Percentiles rank a stretch among this genome's conserved stretches.
phyloP scores from a whole-genome alignment of 2,797 vertebrate species.

The Decapterus maruadsi region DNA sequence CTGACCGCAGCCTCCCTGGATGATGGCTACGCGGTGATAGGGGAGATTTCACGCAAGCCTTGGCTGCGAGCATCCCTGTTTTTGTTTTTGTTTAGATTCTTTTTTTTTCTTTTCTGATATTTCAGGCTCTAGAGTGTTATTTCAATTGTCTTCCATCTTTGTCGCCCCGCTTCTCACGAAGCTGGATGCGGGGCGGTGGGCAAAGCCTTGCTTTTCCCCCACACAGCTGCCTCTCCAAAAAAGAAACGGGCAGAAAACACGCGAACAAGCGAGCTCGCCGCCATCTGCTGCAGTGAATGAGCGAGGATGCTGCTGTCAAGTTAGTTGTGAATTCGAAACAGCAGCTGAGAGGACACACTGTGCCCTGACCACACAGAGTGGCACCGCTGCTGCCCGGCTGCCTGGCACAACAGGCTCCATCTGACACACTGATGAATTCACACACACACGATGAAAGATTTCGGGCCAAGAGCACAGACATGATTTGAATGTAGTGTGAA shows the following conservation, averaged over 20 bases:
- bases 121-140: conserved; percentile 46
- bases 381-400: conserved; percentile 65
- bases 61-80: conserved; percentile 19
- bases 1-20: conserved; percentile 54
- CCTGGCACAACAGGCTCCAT: conserved; percentile 70
- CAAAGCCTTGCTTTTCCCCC: conserved; percentile 48
- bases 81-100: conserved; percentile 28
- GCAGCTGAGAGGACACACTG: conserved; percentile 79
- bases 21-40: conserved; percentile 50
- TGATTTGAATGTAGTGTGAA: conserved; percentile 36
- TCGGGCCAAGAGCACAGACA: conserved; percentile 29
- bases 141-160: conserved; percentile 46
- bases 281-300: conserved; percentile 73
- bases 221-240: conserved; percentile 72
- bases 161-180: conserved; percentile 36
- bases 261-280: conserved; percentile 38
- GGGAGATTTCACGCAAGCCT: conserved; percentile 48
- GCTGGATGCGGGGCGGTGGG: conserved; percentile 54
- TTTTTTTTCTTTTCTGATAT: conserved; percentile 21
- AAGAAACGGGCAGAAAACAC: conserved; percentile 59
- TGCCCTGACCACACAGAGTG: conserved; percentile 75
- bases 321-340: conserved; percentile 75
- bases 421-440: conserved; percentile 67
- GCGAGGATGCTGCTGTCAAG: conserved; percentile 69
- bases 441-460: conserved; percentile 32